Evolutionary conservation across 2,113 vertebrate genomes (phyloP).

Genomic region (Rhegmatorhina hoffmannsi): DNA sequence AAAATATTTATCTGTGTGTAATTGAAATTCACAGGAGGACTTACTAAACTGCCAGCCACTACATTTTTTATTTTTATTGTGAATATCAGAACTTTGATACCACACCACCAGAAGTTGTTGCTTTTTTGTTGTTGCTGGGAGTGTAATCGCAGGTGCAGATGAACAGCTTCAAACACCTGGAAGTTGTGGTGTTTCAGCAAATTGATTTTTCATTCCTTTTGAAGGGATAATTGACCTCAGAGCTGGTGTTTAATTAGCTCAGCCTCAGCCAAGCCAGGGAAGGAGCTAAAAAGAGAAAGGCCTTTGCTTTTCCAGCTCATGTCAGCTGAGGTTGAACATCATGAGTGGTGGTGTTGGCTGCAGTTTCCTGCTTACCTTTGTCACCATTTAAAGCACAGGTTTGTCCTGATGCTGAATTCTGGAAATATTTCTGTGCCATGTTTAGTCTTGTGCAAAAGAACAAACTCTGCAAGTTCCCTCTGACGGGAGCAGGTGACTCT

Average conservation of each 20-base stretch:
- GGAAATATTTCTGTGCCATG: not conserved
- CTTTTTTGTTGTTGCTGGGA: not conserved
- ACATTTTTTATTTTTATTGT: not conserved
- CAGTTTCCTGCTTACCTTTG: not conserved
- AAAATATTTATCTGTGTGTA: not conserved
- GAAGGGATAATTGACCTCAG: constrained; percentile 55
- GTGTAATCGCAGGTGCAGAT: not conserved
- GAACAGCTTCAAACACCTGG: constrained; percentile 49
- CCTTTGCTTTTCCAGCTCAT: not conserved
- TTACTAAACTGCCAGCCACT: not conserved
- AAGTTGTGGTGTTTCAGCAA: constrained; percentile 45
- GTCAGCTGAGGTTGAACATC: not conserved
- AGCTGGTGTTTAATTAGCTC: constrained; percentile 40
- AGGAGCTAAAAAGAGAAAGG: not conserved
- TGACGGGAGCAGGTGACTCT: not conserved
- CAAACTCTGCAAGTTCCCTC: not conserved
- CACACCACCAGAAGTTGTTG: not conserved
- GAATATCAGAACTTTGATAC: not conserved
- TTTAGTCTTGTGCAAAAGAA: not conserved
- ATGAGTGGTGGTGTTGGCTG: not conserved
- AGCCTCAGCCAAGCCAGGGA: not conserved
- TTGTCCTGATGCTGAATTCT: not conserved
- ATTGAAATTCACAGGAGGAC: not conserved
- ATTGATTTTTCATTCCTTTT: constrained; percentile 58
- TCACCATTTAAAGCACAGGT: not conserved